phyloP scores from a whole-genome alignment of 2,888 invertebrate species.

The Pachycephus smyrnensis region DNA sequence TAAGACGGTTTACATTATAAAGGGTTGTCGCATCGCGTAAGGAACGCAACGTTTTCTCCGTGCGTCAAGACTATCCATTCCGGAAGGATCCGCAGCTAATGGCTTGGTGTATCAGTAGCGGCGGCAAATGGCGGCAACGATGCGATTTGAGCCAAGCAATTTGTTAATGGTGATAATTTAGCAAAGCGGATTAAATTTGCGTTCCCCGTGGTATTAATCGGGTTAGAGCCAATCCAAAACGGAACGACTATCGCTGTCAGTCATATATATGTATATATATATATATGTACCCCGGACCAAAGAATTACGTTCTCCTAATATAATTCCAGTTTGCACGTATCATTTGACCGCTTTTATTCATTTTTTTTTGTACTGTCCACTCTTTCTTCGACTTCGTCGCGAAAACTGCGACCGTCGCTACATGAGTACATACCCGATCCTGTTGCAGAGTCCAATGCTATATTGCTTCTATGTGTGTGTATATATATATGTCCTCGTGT shows the following conservation, averaged over 20 bases:
- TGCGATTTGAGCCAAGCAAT: constrained; percentile 28
- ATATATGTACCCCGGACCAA: too few relatives aligned
- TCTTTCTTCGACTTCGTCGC: too few relatives aligned
- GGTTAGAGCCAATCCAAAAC: constrained; percentile 5
- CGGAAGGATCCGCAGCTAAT: constrained; percentile 16
- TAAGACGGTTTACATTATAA: background rate
- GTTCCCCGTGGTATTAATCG: constrained; percentile 23
- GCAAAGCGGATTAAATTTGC: constrained; percentile 31
- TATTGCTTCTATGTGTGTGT: too few relatives aligned
- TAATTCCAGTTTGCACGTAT: background rate
- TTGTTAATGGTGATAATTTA: constrained; percentile 39
- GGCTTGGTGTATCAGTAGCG: constrained; percentile 5
- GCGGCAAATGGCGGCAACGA: background rate
- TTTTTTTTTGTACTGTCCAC: too few relatives aligned
- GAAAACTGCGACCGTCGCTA: too few relatives aligned
- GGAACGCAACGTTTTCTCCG: constrained; percentile 1
- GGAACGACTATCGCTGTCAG: too few relatives aligned
- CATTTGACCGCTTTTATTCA: too few relatives aligned
- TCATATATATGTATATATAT: too few relatives aligned
- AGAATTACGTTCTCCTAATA: too few relatives aligned
- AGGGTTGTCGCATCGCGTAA: background rate
- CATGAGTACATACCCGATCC: too few relatives aligned
- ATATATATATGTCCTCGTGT: background rate
- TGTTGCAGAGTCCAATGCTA: too few relatives aligned
- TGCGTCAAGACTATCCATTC: constrained; percentile 11